Conservation (phyloP, 2,113 vertebrate species). For the Microcebus griseorufus region DNA sequence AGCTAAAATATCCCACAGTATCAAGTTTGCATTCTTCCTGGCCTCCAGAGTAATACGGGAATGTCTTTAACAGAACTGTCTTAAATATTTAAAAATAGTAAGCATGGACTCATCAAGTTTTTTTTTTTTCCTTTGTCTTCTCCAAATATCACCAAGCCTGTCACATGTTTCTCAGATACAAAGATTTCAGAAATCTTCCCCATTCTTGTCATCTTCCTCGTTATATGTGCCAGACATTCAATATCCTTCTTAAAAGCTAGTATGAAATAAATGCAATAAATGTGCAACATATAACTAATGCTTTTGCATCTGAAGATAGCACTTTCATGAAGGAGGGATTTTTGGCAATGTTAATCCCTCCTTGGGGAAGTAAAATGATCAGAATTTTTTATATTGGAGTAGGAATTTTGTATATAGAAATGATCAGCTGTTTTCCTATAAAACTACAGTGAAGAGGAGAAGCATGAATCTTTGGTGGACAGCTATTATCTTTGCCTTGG, state of each 20-base stretch:
- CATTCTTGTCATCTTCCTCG: neutral
- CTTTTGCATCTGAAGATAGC: neutral
- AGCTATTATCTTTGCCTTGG: neutral
- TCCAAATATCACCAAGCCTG: neutral
- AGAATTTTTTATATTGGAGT: neutral
- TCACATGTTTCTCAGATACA: neutral
- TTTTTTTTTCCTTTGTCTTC: neutral
- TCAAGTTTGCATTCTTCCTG: neutral
- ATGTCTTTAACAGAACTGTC: neutral
- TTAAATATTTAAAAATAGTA: neutral
- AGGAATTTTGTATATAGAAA: neutral
- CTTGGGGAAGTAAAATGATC: neutral
- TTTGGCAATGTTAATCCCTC: neutral
- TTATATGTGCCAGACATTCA: neutral
- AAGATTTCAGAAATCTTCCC: neutral
- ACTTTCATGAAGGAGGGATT: neutral
- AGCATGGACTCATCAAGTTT: neutral
- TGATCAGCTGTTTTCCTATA: neutral
- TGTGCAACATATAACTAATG: neutral
- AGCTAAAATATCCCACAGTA: neutral
- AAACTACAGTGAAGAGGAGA: neutral
- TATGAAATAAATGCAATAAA: neutral
- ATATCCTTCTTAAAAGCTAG: neutral
- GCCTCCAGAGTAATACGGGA: neutral
- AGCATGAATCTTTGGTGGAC: neutral